Base-by-base conservation (phyloP, 2,797 vertebrate species). In the Psittacula derbiana region DNA sequence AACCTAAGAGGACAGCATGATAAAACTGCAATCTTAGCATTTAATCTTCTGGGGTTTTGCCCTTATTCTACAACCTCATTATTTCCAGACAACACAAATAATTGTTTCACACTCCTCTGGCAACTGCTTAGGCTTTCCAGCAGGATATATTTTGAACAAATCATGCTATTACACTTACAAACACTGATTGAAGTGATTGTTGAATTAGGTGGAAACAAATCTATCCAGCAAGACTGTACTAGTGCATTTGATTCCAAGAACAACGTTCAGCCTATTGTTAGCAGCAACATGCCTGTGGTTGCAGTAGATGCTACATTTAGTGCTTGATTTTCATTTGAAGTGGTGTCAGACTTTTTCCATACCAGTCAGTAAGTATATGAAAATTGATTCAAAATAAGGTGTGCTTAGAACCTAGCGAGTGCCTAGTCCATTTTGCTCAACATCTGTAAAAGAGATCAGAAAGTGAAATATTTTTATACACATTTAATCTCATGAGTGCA, bases 101-200 rank as follows among this genome's bases (percentile, higher is more conserved):
- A 96, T 73, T 80, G 49, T 3, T 97, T 98, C 81, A 80, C 43
- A 33, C 84, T 97, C 92, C 83, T 91, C 85, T 98, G 92, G 79
- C 80, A 81, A 93, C 19, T 27, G 80, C 16, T 70, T 86, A 95
- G 31, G 78, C 57, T 94, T 97, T 97, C 78, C 93, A 95, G 47
- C 61, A 90, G 71, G 87, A 94, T 64, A 13, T 27, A 50, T 97
- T 97, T 91, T 92, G 69, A 85, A 95, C n/a, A 76, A 94, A 91
- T 88, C 31, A 57, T 61, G 61, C 69, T 61, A 88, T 93, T 50
- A 38, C 57, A 55, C 67, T 95, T 97, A 86, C 40, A 97, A 60
- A 25, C 94, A 61, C 60, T 97, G 88, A 95, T 82, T 93, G 87
- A 97, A 97, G 93, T 96, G 52, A 92, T 91, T 95, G 95, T 97